Percentiles rank a stretch among this genome's conserved stretches.
phyloP scores from a whole-genome alignment of 2,888 invertebrate species.

The Phaedon cochleariae region DNA sequence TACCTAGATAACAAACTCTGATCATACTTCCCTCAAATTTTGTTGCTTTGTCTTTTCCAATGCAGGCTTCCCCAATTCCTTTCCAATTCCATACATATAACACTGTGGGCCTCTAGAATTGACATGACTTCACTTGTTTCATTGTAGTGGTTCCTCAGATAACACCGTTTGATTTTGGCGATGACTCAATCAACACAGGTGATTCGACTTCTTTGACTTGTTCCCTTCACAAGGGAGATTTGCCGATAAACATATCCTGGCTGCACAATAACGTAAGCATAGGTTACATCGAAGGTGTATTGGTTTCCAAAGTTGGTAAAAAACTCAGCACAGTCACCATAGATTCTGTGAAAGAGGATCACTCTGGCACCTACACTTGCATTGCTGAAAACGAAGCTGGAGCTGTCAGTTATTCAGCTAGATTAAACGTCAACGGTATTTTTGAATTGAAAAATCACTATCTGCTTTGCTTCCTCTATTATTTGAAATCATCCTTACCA shows the following conservation, averaged over 20 bases:
- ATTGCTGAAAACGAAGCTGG: constrained; percentile 69
- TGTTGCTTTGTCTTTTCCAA: too few relatives aligned
- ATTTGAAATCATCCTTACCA: too few relatives aligned
- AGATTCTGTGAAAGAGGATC: constrained; percentile 67
- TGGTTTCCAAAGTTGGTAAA: constrained; percentile 61
- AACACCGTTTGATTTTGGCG: constrained; percentile 59
- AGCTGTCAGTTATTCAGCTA: constrained; percentile 66
- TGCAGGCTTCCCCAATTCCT: too few relatives aligned
- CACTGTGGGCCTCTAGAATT: background rate
- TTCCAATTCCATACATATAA: constrained; percentile 57
- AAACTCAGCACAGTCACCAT: constrained; percentile 68
- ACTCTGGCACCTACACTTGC: constrained; percentile 72
- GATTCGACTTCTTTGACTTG: constrained; percentile 75
- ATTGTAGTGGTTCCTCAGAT: constrained; percentile 54
- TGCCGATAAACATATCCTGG: constrained; percentile 73
- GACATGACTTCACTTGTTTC: too few relatives aligned
- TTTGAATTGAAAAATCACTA: too few relatives aligned
- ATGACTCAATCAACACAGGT: constrained; percentile 72
- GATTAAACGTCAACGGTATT: constrained; percentile 72
- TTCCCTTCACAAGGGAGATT: constrained; percentile 75
- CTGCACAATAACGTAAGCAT: constrained; percentile 61
- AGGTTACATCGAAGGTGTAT: constrained; percentile 56
- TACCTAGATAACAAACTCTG: constrained; percentile 53
- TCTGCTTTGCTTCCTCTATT: too few relatives aligned
- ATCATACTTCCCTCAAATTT: background rate